Base-by-base conservation (phyloP, 2,888 invertebrate species). In the Pollenia griseotomentosa region DNA sequence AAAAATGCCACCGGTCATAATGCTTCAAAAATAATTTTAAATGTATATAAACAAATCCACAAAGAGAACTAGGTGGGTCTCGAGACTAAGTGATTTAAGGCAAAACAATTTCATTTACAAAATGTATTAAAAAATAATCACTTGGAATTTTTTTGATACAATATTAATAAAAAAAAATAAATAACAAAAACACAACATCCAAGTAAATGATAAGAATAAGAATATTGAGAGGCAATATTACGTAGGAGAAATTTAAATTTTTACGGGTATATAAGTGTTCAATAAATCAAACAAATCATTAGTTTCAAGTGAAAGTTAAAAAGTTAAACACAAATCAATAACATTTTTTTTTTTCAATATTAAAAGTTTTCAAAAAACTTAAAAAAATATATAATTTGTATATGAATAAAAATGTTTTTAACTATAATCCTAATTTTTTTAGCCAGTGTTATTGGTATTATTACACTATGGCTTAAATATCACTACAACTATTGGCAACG, bases 401-500 rank as follows among this genome's bases (percentile, higher is more conserved):
- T n/a, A 42, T 19, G 16, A 51, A 19, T 9, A 44, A 53, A 44
- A 23, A 77, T 81, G 71, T 74, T 66, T 65, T 73, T 86, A 63
- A 89, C 88, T 10, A 86, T 70, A 77, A 79, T 89, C 8, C 57
- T 89, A 59, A 61, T 90, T 77, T 10, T 83, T 73, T 75, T 90
- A 63, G 81, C 84, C 71, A 4, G 84, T 75, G 65, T 90, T 2
- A n/a, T 57, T 33, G 55, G 51, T 11, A 3, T 75, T 46, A 5
- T 71, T 57, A 89, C 89, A 14, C 44, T 90, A 4, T 92, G 92
- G 91, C 83, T 89, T 23, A 88, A 84, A 10, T 86, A 90, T 6
- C 80, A 83, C 2, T 90, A 86, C 42, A 70, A 71, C 7, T 92
- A 88, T 82, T 93, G 90, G 94, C 91, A 90, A 19, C 90, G 89